Evolutionary conservation across 2,797 vertebrate species (phyloP).

Genomic region (Esox lucius): DNA sequence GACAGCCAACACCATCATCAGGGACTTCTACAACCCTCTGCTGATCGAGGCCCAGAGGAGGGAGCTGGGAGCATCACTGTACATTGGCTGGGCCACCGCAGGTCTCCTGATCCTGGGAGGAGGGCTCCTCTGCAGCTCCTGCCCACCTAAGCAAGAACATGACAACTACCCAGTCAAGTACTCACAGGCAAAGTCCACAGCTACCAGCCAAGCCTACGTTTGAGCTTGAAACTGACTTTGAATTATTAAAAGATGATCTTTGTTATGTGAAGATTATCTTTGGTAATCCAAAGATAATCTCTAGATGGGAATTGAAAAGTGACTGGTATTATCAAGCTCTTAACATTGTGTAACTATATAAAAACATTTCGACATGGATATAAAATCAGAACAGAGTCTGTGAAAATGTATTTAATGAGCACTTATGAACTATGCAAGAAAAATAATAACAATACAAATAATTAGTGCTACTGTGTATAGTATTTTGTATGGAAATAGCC

Average conservation of each 20-base stretch:
- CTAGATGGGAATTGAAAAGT: constrained; percentile 15
- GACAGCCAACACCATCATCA: constrained; percentile 88
- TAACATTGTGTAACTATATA: not conserved
- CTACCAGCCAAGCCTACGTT: constrained; percentile 72
- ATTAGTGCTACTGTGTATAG: not conserved
- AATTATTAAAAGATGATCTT: not conserved
- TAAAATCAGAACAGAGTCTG: constrained; percentile 1
- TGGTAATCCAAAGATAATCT: constrained; percentile 20
- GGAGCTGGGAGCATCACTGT: constrained; percentile 87
- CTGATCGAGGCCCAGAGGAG: constrained; percentile 80
- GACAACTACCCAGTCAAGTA: constrained; percentile 70
- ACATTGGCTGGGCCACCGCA: constrained; percentile 87
- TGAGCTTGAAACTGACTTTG: constrained; percentile 49
- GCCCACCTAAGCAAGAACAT: constrained; percentile 59
- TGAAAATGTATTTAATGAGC: constrained; percentile 11
- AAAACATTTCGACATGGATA: not conserved
- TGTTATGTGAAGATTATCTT: not conserved
- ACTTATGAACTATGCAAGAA: constrained; percentile 16
- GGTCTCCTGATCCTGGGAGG: constrained; percentile 85
- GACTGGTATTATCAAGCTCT: constrained; percentile 6
- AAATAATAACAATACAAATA: not conserved
- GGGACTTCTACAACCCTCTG: constrained; percentile 91
- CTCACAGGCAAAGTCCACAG: constrained; percentile 56
- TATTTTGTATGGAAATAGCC: not conserved
- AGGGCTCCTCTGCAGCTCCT: constrained; percentile 81